Percentiles rank a stretch among this genome's conserved stretches.
These are phyloP conservation scores for Hermatobates lingyangjiaoensis DNA, from an alignment of 1,140 invertebrate genomes.

Conservation along the genomic window DNA sequence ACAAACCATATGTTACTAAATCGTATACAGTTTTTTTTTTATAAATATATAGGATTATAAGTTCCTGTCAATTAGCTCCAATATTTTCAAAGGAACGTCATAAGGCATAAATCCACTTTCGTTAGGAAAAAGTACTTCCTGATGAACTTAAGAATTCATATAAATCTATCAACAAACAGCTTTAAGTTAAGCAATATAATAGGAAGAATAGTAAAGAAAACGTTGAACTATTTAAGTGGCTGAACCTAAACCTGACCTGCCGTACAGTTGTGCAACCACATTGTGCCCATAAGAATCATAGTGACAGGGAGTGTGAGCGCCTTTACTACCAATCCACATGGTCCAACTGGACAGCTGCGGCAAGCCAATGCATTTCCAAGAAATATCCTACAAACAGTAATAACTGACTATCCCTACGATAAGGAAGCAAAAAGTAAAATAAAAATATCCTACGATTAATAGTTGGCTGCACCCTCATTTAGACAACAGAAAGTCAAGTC, in stretches of 20 bases:
- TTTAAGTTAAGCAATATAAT: too few species aligned
- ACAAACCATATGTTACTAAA: too few species aligned
- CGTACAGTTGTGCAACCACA: slow-evolving; percentile 71
- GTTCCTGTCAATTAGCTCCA: too few species aligned
- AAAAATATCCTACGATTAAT: not conserved
- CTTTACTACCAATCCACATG: slow-evolving; percentile 74
- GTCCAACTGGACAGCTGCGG: slow-evolving; percentile 48
- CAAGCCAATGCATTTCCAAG: slow-evolving; percentile 61
- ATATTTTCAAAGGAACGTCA: too few species aligned
- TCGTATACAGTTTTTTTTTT: too few species aligned
- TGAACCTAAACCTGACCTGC: slow-evolving; percentile 34
- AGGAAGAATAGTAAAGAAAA: too few species aligned
- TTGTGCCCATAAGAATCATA: slow-evolving; percentile 88
- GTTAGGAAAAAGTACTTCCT: too few species aligned
- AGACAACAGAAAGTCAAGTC: not conserved
- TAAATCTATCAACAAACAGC: too few species aligned
- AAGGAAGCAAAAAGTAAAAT: not conserved
- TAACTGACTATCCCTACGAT: not conserved
- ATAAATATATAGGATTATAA: too few species aligned
- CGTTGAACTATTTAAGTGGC: too few species aligned
- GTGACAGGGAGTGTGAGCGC: slow-evolving; percentile 83
- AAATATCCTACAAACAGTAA: slow-evolving; percentile 32
- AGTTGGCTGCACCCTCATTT: not conserved
- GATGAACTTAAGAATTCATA: too few species aligned
- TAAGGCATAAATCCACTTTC: too few species aligned